Conservation (phyloP, 64 coral and sea anemone genomes). For the Platygyra sinensis region DNA sequence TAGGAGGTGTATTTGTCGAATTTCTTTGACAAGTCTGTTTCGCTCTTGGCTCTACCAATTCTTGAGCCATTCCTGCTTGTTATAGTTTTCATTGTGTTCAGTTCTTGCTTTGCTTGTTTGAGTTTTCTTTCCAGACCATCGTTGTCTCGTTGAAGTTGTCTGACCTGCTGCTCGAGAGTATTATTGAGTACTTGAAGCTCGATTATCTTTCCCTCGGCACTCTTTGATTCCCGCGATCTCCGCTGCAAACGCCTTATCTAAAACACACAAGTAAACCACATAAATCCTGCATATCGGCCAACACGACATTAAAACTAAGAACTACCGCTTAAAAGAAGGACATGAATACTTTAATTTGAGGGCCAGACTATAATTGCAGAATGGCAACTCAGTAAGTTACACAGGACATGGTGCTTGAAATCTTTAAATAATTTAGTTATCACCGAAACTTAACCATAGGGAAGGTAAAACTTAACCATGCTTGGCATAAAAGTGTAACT, state of each 20-base stretch:
- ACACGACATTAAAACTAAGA: no score
- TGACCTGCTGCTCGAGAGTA: not conserved
- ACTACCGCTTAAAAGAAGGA: no score
- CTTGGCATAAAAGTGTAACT: no score
- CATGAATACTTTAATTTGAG: no score
- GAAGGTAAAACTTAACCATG: no score
- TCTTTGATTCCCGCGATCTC: not conserved
- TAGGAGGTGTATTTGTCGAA: slow-evolving; percentile 16
- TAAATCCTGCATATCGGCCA: not conserved
- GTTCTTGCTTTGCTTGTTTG: slow-evolving; percentile 24
- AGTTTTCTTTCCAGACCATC: slow-evolving; percentile 13
- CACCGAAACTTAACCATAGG: no score
- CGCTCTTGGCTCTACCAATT: slow-evolving; percentile 50
- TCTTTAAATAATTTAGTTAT: no score
- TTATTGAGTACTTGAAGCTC: slow-evolving; percentile 20
- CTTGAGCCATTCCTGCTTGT: slow-evolving; percentile 3
- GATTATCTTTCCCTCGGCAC: not conserved
- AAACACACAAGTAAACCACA: not conserved
- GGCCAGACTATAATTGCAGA: no score
- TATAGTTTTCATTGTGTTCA: slow-evolving; percentile 12
- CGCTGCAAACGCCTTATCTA: not conserved
- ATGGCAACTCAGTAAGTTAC: no score
- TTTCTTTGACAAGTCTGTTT: slow-evolving; percentile 42
- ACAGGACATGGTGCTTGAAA: no score
- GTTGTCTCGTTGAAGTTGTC: slow-evolving; percentile 24